Conservation (phyloP, 2,113 vertebrate genomes). For the Dolichotis patagonum region DNA sequence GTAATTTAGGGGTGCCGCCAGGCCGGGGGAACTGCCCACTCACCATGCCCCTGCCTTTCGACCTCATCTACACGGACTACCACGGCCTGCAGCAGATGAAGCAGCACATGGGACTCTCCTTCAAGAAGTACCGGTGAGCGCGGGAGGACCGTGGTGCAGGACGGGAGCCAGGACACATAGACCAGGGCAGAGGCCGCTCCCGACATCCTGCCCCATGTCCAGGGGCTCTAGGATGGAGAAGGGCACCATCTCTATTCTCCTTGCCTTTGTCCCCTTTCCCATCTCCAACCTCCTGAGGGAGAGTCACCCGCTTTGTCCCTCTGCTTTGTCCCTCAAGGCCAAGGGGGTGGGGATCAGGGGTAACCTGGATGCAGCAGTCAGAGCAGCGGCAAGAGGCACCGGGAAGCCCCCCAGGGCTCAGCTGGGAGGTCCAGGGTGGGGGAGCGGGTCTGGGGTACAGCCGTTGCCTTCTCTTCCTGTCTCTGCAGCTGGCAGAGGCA, state of each 20-base stretch:
- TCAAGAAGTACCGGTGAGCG: slow-evolving; percentile 94
- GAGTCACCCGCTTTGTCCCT: background rate
- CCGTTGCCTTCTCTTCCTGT: slow-evolving; percentile 44
- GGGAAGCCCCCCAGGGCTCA: accelerated
- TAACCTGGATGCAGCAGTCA: no score
- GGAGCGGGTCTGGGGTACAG: background rate
- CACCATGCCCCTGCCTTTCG: slow-evolving; percentile 93
- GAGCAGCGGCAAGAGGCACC: background rate
- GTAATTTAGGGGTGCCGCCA: slow-evolving; percentile 96
- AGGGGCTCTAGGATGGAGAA: background rate
- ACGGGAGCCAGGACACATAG: background rate
- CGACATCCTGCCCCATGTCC: accelerated
- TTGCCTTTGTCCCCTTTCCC: background rate
- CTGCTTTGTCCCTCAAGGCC: background rate
- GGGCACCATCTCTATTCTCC: accelerated
- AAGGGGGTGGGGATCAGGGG: background rate
- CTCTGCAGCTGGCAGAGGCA: slow-evolving; percentile 74
- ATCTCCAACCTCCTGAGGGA: background rate
- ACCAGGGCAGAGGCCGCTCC: background rate
- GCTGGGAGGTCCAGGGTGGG: background rate
- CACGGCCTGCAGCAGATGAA: slow-evolving; percentile 98
- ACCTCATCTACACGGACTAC: slow-evolving; percentile 99
- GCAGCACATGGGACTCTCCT: slow-evolving; percentile 98
- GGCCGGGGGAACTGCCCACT: slow-evolving; percentile 97
- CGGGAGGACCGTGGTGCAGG: background rate